Evolutionary conservation across 2,888 invertebrate species (phyloP).

Genomic region (Aphidius colemani): DNA sequence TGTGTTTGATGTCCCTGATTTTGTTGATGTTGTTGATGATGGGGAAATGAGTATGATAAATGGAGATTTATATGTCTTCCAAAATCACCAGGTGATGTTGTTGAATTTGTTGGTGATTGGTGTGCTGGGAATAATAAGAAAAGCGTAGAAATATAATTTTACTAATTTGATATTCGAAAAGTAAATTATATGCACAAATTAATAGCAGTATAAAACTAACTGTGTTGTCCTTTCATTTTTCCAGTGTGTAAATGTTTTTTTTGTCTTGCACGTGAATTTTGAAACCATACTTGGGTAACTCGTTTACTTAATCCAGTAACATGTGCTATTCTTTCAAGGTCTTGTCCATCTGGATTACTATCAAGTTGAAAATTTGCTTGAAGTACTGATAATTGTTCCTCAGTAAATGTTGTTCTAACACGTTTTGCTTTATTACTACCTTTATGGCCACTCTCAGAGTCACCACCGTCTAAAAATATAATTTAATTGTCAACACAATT

Average conservation of each 20-base stretch:
- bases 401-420: constrained; percentile 97
- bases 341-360: constrained; percentile 98
- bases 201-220: constrained; percentile 35
- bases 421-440: constrained; percentile 91
- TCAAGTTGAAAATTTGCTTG: constrained; percentile 98
- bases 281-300: constrained; percentile 96
- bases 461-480: constrained; percentile 72
- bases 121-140: constrained; percentile 40
- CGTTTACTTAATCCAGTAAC: constrained; percentile 95
- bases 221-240: constrained; percentile 72
- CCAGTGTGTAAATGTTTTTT: constrained; percentile 94
- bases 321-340: constrained; percentile 95
- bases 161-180: neutral
- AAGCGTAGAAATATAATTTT: neutral
- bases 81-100: constrained; percentile 61
- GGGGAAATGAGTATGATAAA: constrained; percentile 86
- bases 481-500: too few relatives aligned
- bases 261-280: constrained; percentile 92
- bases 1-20: constrained; percentile 50
- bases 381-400: constrained; percentile 94
- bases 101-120: constrained; percentile 51
- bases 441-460: constrained; percentile 83
- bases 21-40: constrained; percentile 66
- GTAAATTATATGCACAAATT: too few relatives aligned
- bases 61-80: constrained; percentile 86